These are phyloP conservation scores for Scolanthus callimorphus DNA, from an alignment of 92 coral and sea anemone genomes.

Conservation along the genomic window DNA sequence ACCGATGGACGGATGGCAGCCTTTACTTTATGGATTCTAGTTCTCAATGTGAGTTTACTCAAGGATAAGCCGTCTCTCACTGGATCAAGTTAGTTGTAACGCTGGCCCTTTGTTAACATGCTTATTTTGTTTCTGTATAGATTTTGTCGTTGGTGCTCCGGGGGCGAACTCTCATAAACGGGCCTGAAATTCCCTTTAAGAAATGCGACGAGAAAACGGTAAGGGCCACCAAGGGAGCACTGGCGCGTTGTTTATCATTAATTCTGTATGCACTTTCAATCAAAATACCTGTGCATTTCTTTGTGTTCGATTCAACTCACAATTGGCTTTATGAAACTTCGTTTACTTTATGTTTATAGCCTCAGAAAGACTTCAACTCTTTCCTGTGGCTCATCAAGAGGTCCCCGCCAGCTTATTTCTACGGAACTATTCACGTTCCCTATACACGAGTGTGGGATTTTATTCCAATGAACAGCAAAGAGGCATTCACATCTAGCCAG, in stretches of 20 bases:
- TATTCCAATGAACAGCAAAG: conserved; percentile 90
- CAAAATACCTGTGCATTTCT: conserved; percentile 37
- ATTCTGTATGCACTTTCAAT: conserved; percentile 37
- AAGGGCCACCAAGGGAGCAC: not conserved
- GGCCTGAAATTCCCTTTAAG: not conserved
- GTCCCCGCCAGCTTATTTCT: conserved; percentile 91
- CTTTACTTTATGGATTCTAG: conserved; percentile 30
- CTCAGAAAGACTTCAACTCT: conserved; percentile 77
- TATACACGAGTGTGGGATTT: conserved; percentile 98
- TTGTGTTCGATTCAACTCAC: conserved; percentile 30
- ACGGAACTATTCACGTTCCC: conserved; percentile 96
- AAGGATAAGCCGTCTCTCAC: conserved; percentile 5
- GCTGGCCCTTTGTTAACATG: not conserved
- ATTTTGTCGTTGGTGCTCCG: not conserved
- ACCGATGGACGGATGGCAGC: conserved; percentile 69
- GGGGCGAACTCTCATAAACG: not conserved
- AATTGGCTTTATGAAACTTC: conserved; percentile 35
- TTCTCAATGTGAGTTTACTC: conserved; percentile 45
- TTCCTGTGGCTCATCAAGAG: conserved; percentile 86
- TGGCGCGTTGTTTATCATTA: not conserved
- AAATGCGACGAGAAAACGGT: not conserved
- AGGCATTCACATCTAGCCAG: conserved; percentile 74
- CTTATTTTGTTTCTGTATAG: not conserved
- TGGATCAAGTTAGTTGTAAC: no score
- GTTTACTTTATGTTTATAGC: conserved; percentile 64